phyloP scores from a whole-genome alignment of 2,888 invertebrate genomes.

The Hydropsyche betteni region DNA sequence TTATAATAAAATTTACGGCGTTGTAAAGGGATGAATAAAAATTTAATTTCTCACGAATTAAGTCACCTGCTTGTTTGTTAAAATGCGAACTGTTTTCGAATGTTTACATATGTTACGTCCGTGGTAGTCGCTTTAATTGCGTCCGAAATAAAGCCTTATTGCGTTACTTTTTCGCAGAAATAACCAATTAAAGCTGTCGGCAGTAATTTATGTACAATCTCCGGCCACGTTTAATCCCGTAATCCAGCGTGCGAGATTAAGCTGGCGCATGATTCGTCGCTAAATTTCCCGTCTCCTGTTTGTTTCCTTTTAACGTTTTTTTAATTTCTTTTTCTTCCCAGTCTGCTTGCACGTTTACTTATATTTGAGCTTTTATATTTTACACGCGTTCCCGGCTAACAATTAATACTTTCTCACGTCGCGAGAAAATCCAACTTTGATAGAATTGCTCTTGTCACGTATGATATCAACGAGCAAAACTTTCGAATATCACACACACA shows the following conservation, averaged over 20 bases:
- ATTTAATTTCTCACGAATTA: too few species aligned
- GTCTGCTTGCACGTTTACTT: background rate
- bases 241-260: constrained; percentile 49
- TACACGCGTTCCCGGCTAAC: constrained; percentile 25
- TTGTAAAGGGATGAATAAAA: too few species aligned
- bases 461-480: constrained; percentile 44
- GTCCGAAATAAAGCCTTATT: constrained; percentile 2
- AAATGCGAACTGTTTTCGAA: too few species aligned
- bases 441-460: constrained; percentile 47
- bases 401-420: constrained; percentile 46
- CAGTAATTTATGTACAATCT: constrained; percentile 51
- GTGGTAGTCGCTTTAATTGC: too few species aligned
- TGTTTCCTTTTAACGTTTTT: constrained; percentile 19
- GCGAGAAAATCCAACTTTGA: constrained; percentile 40
- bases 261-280: constrained; percentile 51
- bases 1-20: too few species aligned
- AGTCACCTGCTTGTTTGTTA: too few species aligned
- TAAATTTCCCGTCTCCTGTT: constrained; percentile 46
- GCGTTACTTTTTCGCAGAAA: constrained; percentile 42
- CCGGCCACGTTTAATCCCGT: constrained; percentile 48
- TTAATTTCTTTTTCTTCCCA: constrained; percentile 15
- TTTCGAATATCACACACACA: background rate
- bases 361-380: background rate
- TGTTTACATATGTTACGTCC: too few species aligned
- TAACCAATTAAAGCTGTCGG: constrained; percentile 50